Percentiles rank a stretch among this genome's conserved stretches.
Conservation (phyloP, 2,888 invertebrate genomes). For the Villa cingulata region DNA sequence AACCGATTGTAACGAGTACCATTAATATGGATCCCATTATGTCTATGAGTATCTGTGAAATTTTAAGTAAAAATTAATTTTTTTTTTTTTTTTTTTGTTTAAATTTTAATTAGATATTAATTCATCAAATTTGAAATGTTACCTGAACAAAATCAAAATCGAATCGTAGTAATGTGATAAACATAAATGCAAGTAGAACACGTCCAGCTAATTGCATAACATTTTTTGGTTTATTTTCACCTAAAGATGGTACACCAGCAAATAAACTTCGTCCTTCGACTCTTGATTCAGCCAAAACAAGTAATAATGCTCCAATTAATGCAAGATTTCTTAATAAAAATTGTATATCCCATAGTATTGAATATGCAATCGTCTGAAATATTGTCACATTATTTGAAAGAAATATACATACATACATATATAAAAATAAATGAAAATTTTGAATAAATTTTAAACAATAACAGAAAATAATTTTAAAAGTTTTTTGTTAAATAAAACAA, state of each 20-base stretch:
- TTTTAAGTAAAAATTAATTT: no score
- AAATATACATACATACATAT: background rate
- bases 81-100: no score
- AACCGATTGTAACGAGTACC: constrained; percentile 91
- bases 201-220: constrained; percentile 93
- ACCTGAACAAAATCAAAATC: constrained; percentile 83
- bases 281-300: constrained; percentile 91
- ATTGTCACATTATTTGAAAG: constrained; percentile 8
- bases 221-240: constrained; percentile 94
- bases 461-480: background rate
- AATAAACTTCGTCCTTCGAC: constrained; percentile 89
- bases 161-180: constrained; percentile 87
- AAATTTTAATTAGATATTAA: no score
- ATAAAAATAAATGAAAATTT: background rate
- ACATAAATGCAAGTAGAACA: constrained; percentile 95
- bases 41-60: constrained; percentile 81
- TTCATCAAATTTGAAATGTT: constrained; percentile 17
- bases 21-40: constrained; percentile 87
- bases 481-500: constrained; percentile 4
- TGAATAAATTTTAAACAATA: background rate
- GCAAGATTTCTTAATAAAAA: constrained; percentile 94
- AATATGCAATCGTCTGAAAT: constrained; percentile 78
- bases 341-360: constrained; percentile 96
- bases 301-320: constrained; percentile 87
- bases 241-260: constrained; percentile 84